A percentile compares a stretch with the other conserved stretches of the same genome.
Conservation (phyloP, 2,113 vertebrate species). For the Chamaetylas fuelleborni region DNA sequence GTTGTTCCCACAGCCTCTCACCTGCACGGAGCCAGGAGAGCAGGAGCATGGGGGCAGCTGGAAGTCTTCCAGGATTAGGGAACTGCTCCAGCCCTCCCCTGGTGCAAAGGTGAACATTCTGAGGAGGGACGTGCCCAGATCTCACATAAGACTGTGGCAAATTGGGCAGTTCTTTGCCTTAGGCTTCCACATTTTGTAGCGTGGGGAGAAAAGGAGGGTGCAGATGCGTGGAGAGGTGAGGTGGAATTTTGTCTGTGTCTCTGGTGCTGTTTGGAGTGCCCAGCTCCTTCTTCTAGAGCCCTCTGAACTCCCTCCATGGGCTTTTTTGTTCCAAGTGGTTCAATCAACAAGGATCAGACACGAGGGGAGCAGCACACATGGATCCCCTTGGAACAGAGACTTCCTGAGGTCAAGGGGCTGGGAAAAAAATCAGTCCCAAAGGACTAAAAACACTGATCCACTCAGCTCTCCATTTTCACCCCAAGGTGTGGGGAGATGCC, state of each 20-base stretch:
- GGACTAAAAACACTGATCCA: background rate
- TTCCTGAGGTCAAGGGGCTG: background rate
- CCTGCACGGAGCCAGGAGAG: background rate
- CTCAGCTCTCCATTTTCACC: background rate
- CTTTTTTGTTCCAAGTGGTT: background rate
- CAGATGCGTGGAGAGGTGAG: background rate
- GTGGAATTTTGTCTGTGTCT: background rate
- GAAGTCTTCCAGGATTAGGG: background rate
- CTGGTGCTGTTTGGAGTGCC: background rate
- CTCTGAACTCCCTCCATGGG: background rate
- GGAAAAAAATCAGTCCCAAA: background rate
- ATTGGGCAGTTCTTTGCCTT: background rate
- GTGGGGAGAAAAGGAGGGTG: background rate
- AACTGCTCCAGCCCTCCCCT: background rate
- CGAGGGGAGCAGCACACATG: accelerated
- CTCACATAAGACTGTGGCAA: accelerated
- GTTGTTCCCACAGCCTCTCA: background rate
- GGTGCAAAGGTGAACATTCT: background rate
- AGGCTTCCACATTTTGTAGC: background rate
- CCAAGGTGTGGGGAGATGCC: background rate
- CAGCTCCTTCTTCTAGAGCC: background rate
- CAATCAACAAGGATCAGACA: accelerated
- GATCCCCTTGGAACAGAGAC: background rate
- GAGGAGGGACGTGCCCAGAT: background rate
- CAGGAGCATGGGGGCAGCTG: background rate